Base-by-base conservation (phyloP, 2,113 vertebrate genomes). In the Hyperoodon ampullatus region DNA sequence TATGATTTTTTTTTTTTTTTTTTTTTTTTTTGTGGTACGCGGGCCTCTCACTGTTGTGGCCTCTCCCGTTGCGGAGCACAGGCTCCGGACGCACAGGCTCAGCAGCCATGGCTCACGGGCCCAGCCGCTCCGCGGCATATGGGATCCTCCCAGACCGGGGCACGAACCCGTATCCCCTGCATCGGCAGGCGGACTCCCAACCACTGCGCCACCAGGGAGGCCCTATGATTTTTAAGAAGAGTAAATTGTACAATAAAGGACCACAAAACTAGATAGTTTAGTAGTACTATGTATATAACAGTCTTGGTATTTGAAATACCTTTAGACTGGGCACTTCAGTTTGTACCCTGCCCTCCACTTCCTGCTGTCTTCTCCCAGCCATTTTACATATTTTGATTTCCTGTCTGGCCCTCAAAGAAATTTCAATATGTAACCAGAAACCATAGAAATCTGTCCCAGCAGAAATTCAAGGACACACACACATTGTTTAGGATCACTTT, bases 21-120 rank as follows among this genome's bases (percentile, higher is more conserved):
- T 58, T 83, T 77, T 90, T 72, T 58, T 83, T 77, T 90, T 72
- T n/a, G n/a, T n/a, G n/a, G n/a, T n/a, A n/a, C n/a, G n/a, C n/a
- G n/a, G n/a, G n/a, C n/a, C n/a, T n/a, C n/a, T n/a, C n/a, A n/a
- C n/a, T n/a, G n/a, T n/a, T n/a, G n/a, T n/a, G n/a, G n/a, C n/a
- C n/a, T n/a, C n/a, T n/a, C n/a, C n/a, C n/a, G n/a, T n/a, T n/a
- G n/a, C n/a, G n/a, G n/a, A n/a, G n/a, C n/a, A n/a, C n/a, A n/a
- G n/a, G n/a, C n/a, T n/a, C n/a, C n/a, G n/a, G n/a, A n/a, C n/a
- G n/a, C n/a, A n/a, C n/a, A n/a, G n/a, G n/a, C n/a, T n/a, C n/a
- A n/a, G n/a, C n/a, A n/a, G n/a, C n/a, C n/a, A n/a, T n/a, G n/a
- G n/a, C n/a, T n/a, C n/a, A n/a, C n/a, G n/a, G n/a, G n/a, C n/a